Evolutionary conservation across 2,888 invertebrate species (phyloP).

Genomic region (Epirrita christyi): DNA sequence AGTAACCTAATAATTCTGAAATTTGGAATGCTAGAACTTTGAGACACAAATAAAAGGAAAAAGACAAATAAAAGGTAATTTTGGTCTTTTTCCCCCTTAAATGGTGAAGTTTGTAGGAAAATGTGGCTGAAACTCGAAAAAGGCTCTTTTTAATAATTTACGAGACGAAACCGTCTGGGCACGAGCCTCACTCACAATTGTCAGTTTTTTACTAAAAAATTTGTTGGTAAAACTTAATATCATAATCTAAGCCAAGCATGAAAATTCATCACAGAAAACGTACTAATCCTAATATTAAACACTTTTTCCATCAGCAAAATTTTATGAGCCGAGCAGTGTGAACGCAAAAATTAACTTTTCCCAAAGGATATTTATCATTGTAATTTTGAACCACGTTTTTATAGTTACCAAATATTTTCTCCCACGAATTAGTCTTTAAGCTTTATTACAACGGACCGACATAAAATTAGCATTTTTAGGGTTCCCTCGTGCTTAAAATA

Average conservation of each 20-base stretch:
- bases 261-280: constrained; percentile 11
- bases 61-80: no score
- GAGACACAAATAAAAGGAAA: no score
- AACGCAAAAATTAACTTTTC: constrained; percentile 39
- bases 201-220: no score
- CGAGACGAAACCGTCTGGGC: no score
- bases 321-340: constrained; percentile 28
- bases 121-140: no score
- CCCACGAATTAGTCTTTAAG: constrained; percentile 52
- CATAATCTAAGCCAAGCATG: neutral
- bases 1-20: no score
- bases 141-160: no score
- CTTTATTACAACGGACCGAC: constrained; percentile 54
- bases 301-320: constrained; percentile 17
- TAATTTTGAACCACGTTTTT: constrained; percentile 49
- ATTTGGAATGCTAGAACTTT: no score
- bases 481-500: constrained; percentile 27
- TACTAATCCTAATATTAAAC: constrained; percentile 15
- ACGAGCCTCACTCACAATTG: no score
- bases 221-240: neutral
- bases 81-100: no score
- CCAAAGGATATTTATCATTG: constrained; percentile 40
- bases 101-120: no score
- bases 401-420: constrained; percentile 52
- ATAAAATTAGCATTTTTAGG: constrained; percentile 58